Conservation (phyloP, 1,140 invertebrate species). For the Hesperophylax magnus region DNA sequence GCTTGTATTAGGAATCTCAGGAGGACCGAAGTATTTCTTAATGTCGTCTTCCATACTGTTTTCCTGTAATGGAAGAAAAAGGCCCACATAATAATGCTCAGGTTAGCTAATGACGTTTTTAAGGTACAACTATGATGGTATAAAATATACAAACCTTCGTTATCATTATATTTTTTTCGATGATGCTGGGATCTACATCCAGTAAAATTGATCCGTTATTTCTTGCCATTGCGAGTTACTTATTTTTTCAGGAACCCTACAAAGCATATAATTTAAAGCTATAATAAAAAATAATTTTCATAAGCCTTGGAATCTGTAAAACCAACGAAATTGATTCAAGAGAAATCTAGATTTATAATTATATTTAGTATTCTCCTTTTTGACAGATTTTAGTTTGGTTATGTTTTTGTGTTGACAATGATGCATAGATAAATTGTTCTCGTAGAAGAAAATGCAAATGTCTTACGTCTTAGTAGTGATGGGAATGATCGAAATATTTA, state of each 20-base stretch:
- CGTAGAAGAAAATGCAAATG: too few relatives aligned
- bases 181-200: conserved; percentile 66
- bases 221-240: not conserved
- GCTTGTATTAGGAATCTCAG: conserved; percentile 1
- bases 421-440: too few relatives aligned
- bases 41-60: conserved; percentile 64
- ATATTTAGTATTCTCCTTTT: too few relatives aligned
- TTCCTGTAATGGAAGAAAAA: conserved; percentile 60
- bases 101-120: too few relatives aligned
- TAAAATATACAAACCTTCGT: conserved; percentile 60
- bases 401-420: too few relatives aligned
- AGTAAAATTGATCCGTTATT: conserved; percentile 64
- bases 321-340: too few relatives aligned
- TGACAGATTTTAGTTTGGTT: too few relatives aligned
- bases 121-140: not conserved
- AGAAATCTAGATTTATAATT: too few relatives aligned
- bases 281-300: not conserved
- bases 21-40: conserved; percentile 62
- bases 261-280: not conserved
- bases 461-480: too few relatives aligned
- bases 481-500: too few relatives aligned
- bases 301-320: not conserved
- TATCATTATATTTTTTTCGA: conserved; percentile 68
- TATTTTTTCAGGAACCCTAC: not conserved
- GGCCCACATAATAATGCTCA: too few relatives aligned